These are phyloP conservation scores for Apis mellifera DNA, from an alignment of 1,140 invertebrate genomes.

Conservation along the genomic window Amel_HAv3.1 CM009946.2:1222501-1223000, in stretches of 20 bases:
- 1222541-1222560: slow-evolving; percentile 14
- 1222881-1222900: neutral
- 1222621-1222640: neutral
- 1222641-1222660: slow-evolving; percentile 17
- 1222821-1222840: neutral
- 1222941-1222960: neutral
- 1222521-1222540: slow-evolving; percentile 43
- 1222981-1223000: neutral
- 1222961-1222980: neutral
- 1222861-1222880: neutral
- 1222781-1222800: neutral
- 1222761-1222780: neutral
- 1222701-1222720: slow-evolving; percentile 23
- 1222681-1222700: slow-evolving; percentile 7
- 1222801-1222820: neutral
- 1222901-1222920: slow-evolving; percentile 19
- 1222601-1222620: slow-evolving; percentile 8
- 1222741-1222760: neutral
- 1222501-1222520: slow-evolving; percentile 43
- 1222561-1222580: neutral
- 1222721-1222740: neutral
- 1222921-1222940: neutral
- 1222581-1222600: neutral
- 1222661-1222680: slow-evolving; percentile 9
- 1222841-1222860: neutral